A percentile compares a stretch with the other conserved stretches of the same genome.
phyloP scores from a whole-genome alignment of 1,140 invertebrate genomes.

The Microvelia longipes region DNA sequence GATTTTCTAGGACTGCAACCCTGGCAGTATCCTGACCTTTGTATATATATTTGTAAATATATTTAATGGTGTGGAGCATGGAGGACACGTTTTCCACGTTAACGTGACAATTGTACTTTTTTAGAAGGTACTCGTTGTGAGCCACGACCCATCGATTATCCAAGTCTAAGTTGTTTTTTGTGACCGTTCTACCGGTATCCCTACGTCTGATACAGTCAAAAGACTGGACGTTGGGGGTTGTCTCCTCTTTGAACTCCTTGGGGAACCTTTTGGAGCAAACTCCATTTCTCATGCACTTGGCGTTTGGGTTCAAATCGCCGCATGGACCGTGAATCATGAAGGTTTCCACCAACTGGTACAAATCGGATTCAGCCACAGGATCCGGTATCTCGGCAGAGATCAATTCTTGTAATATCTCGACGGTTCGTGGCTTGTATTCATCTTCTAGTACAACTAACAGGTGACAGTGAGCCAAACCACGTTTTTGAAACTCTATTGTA shows the following conservation, averaged over 20 bases:
- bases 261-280: not conserved
- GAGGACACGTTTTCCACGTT: not conserved
- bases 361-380: not conserved
- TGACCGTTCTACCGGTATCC: not conserved
- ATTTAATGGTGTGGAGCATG: not conserved
- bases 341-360: not conserved
- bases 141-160: not conserved
- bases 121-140: not conserved
- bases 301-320: not conserved
- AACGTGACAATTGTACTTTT: not conserved
- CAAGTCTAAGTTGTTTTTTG: not conserved
- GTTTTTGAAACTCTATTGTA: not conserved
- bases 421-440: not conserved
- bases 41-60: not conserved
- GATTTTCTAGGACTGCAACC: not conserved
- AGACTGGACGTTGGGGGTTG: not conserved
- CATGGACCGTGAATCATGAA: not conserved
- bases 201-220: not conserved
- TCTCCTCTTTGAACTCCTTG: not conserved
- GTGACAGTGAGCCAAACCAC: not conserved
- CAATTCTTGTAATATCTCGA: not conserved
- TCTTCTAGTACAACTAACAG: no score
- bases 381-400: not conserved
- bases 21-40: not conserved
- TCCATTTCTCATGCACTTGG: not conserved